Evolutionary conservation across 2,797 vertebrate genomes (phyloP).

Genomic region (Myripristis murdjan): DNA sequence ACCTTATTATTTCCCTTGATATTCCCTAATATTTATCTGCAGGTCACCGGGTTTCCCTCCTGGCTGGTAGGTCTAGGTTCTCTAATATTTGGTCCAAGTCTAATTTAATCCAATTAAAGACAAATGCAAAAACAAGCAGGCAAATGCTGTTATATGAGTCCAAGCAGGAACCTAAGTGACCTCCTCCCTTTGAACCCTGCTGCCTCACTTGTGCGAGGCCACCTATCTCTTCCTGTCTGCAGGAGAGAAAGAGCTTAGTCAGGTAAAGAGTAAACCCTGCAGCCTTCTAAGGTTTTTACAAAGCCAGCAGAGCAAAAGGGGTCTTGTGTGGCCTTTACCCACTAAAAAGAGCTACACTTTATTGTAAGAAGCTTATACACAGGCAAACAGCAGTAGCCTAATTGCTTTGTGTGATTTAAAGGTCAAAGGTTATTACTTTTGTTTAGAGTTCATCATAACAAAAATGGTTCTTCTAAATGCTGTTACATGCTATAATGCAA

Average conservation of each 20-base stretch:
- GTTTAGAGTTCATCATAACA: neutral
- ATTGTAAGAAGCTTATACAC: neutral
- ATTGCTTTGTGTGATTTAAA: neutral
- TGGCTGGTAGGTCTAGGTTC: neutral
- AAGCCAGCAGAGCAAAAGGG: slow-evolving; percentile 28
- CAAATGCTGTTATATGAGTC: neutral
- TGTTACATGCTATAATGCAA: no score
- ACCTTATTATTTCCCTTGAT: neutral
- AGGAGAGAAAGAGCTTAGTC: neutral
- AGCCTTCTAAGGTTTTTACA: slow-evolving; percentile 21
- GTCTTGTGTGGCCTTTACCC: neutral
- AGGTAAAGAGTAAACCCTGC: slow-evolving; percentile 5
- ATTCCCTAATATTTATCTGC: neutral
- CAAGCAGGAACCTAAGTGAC: neutral
- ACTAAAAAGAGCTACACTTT: neutral
- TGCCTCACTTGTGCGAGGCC: neutral
- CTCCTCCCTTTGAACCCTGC: slow-evolving; percentile 12
- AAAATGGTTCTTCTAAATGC: neutral
- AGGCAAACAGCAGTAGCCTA: neutral
- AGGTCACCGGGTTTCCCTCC: neutral
- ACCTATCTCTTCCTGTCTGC: slow-evolving; percentile 6
- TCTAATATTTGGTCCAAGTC: neutral
- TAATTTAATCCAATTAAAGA: neutral
- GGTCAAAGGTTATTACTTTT: neutral
- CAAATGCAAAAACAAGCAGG: neutral